Evolutionary conservation across 1,140 invertebrate genomes (phyloP).

Genomic region (Drosophila mojavensis): DNA sequence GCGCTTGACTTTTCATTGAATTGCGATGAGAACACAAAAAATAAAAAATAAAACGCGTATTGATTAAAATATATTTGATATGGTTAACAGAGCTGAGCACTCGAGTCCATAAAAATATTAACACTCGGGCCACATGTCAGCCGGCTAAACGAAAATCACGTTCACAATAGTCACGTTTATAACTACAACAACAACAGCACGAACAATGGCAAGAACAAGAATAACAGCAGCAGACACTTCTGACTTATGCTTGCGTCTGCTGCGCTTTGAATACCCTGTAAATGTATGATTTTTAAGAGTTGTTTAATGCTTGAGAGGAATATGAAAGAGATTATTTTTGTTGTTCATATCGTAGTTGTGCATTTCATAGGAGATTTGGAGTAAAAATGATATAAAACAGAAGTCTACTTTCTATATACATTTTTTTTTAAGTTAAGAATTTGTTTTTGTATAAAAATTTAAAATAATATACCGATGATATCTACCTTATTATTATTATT

Average conservation of each 20-base stretch:
- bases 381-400: too few species aligned
- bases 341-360: too few species aligned
- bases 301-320: not conserved
- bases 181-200: not conserved
- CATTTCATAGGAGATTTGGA: too few species aligned
- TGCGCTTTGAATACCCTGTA: constrained; percentile 6
- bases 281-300: not conserved
- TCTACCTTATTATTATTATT: too few species aligned
- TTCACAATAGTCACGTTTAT: constrained; percentile 64
- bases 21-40: constrained; percentile 22
- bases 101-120: constrained; percentile 62
- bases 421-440: too few species aligned
- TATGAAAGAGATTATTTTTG: too few species aligned
- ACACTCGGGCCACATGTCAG: constrained; percentile 50
- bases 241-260: constrained; percentile 21
- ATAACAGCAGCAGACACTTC: constrained; percentile 3
- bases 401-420: too few species aligned
- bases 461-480: not conserved
- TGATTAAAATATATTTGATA: constrained; percentile 44
- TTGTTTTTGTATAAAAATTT: not conserved
- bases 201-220: constrained; percentile 29
- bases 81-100: constrained; percentile 9
- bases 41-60: constrained; percentile 18
- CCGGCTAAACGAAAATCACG: constrained; percentile 38
- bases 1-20: constrained; percentile 13